Base-by-base conservation (phyloP, 2,797 vertebrate species). In the Sarcophilus harrisii region DNA sequence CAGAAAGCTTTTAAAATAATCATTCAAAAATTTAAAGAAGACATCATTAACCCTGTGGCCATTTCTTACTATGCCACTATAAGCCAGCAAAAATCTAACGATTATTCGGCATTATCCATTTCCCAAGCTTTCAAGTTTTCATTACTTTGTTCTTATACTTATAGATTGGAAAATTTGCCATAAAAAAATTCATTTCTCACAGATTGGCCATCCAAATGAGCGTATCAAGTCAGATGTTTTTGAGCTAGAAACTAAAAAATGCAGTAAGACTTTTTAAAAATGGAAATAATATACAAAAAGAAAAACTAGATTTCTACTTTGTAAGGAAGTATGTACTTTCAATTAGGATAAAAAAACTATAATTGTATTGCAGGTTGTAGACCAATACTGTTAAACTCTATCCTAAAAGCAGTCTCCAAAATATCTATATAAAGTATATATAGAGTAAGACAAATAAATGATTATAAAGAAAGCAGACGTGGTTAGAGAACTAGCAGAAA, bases 1-100 rank as follows among this genome's bases (percentile, higher is more conserved):
- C 24, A 45, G 91, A 90, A 96, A 93, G 92, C 81, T 59, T 97
- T 95, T 96, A 95, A 94, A 92, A 94, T 52, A 92, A 87, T 92
- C 59, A 90, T 95, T 55, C 57, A 58, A 93, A 45, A 10, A 87
- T 96, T 95, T 93, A 94, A 54, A 95, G 94, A 97, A 66, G 95
- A 49, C 57, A 92, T 66, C 45, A 94, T 58, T 49, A 59, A 93
- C 91, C 57, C 66, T 90, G 93, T 58, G 59, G 58, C 10, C 91
- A 52, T 87, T 32, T 66, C 10, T 91, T 30, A 95, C 45, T 73
- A 28, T 90, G 81, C 0, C 5, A 96, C 81, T 90, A 3, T 5
- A 73, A 90, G 24, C 91, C 94, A 91, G n/a, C 94, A 87, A 93
- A 91, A 92, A n/a, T 45, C 57, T n/a, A 54, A 29, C 54, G 59